A percentile compares a stretch with the other conserved stretches of the same genome.
phyloP scores from a whole-genome alignment of 2,888 invertebrate genomes.

The Hydriomena furcata region DNA sequence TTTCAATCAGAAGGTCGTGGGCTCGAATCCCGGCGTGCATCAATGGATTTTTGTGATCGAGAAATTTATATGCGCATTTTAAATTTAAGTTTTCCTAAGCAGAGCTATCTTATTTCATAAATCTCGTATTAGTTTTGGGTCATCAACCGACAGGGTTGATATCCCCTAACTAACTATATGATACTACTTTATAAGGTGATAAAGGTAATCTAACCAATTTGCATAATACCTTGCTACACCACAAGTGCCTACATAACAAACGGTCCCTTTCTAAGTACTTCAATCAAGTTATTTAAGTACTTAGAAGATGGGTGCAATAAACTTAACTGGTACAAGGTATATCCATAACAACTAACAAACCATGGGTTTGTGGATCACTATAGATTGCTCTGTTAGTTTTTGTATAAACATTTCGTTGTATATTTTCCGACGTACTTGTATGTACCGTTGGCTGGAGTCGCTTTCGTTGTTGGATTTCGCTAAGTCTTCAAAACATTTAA shows the following conservation, averaged over 20 bases:
- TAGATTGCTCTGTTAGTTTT: not conserved
- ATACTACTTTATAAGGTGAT: constrained; percentile 56
- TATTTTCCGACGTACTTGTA: too few species aligned
- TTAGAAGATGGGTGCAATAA: constrained; percentile 4
- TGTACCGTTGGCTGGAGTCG: too few species aligned
- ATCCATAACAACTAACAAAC: not conserved
- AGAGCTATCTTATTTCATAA: not conserved
- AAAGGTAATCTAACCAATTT: constrained; percentile 62
- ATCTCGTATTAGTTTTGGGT: constrained; percentile 3
- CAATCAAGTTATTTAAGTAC: constrained; percentile 20
- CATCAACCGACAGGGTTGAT: constrained; percentile 1
- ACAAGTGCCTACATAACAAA: constrained; percentile 24
- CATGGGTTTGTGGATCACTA: not conserved
- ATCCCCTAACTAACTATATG: constrained; percentile 32
- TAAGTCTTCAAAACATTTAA: constrained; percentile 20
- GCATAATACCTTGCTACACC: constrained; percentile 48
- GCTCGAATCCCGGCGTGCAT: too few species aligned
- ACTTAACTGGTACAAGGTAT: constrained; percentile 8
- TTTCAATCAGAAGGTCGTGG: too few species aligned
- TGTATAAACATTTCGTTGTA: too few species aligned
- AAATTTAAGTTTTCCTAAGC: too few species aligned
- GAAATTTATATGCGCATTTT: too few species aligned
- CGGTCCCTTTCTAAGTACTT: constrained; percentile 19
- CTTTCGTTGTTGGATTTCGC: constrained; percentile 2
- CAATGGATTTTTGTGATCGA: too few species aligned